Evolutionary conservation across 2,113 vertebrate species (phyloP).

Genomic region (Dicaeum eximium): DNA sequence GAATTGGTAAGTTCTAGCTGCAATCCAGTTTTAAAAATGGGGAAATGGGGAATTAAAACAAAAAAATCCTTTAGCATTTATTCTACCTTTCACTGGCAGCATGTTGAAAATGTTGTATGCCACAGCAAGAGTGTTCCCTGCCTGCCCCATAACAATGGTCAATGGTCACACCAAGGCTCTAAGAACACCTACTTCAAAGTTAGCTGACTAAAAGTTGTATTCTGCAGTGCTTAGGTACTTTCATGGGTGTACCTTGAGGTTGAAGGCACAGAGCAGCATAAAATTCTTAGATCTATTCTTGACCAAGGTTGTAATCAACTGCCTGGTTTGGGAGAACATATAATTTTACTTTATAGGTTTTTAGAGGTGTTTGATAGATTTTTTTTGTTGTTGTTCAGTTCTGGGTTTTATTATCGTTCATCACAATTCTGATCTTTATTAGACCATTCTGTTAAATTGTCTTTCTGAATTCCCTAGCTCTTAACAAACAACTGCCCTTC

Average conservation of each 20-base stretch:
- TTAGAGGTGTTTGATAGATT: neutral
- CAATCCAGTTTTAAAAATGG: neutral
- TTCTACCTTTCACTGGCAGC: neutral
- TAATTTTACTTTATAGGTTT: neutral
- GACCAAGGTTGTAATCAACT: neutral
- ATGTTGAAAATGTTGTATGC: neutral
- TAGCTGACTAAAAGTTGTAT: neutral
- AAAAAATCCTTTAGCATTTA: neutral
- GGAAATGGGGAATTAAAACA: neutral
- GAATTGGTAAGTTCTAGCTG: neutral
- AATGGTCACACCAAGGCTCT: neutral
- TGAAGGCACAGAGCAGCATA: neutral
- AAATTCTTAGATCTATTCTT: neutral
- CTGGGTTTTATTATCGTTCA: neutral
- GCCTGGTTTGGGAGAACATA: neutral
- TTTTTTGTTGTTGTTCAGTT: neutral
- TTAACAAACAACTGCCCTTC: neutral
- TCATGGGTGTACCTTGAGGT: neutral
- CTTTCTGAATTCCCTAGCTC: neutral
- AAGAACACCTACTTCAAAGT: neutral
- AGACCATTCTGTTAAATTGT: conserved; percentile 13
- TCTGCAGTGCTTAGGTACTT: neutral
- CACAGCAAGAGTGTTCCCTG: neutral
- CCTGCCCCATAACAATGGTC: neutral
- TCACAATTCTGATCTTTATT: conserved; percentile 26